phyloP scores from a whole-genome alignment of 64 coral and sea anemone species.

The Stylophora pistillata region DNA sequence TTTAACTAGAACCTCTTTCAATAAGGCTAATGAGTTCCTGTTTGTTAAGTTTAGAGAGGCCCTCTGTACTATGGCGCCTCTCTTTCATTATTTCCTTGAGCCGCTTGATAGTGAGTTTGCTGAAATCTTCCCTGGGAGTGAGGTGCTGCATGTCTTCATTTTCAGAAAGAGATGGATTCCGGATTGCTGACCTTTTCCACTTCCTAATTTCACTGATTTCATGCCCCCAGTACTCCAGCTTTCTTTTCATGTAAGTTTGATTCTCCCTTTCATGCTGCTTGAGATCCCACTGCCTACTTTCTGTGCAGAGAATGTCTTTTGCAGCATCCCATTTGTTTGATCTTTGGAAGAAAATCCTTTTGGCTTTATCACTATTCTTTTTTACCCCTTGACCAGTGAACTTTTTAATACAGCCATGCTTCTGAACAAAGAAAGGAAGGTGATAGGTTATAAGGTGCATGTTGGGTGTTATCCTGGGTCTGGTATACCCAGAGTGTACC shows the following conservation, averaged over 20 bases:
- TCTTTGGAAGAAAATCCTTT: constrained; percentile 43
- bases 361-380: constrained; percentile 61
- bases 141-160: no score
- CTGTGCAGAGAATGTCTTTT: constrained; percentile 32
- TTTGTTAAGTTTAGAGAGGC: no score
- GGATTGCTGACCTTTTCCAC: background rate
- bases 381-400: constrained; percentile 55
- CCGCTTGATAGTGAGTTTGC: no score
- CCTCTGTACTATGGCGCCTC: no score
- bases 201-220: constrained; percentile 2
- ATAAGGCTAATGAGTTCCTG: no score
- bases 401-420: constrained; percentile 49
- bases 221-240: background rate
- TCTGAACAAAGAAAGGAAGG: constrained; percentile 43
- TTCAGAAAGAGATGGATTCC: background rate
- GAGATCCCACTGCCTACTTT: constrained; percentile 51
- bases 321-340: constrained; percentile 74
- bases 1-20: no score
- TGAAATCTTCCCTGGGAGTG: no score
- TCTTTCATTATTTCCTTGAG: no score
- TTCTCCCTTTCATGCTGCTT: background rate
- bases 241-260: background rate
- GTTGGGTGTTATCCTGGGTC: no score
- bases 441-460: no score
- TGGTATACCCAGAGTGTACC: constrained; percentile 33